These are phyloP conservation scores for Troilus luridus DNA, from an alignment of 2,888 invertebrate genomes.

Conservation along the genomic window DNA sequence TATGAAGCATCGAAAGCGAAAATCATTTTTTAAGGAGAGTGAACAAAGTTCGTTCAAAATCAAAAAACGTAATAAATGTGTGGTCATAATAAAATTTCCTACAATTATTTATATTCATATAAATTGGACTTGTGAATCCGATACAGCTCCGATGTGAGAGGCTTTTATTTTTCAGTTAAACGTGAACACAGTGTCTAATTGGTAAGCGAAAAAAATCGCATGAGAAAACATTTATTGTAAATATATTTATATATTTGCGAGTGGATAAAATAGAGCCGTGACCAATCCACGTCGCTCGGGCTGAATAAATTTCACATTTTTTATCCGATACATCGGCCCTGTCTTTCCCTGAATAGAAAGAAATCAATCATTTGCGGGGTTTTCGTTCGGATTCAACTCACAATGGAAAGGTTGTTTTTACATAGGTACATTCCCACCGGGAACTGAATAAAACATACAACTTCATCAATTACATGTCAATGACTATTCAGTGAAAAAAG, in stretches of 20 bases:
- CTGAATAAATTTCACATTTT: slow-evolving; percentile 23
- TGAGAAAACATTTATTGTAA: not conserved
- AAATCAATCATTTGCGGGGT: not conserved
- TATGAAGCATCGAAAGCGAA: too few relatives aligned
- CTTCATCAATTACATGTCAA: not conserved
- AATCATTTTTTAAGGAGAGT: too few relatives aligned
- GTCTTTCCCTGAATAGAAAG: not conserved
- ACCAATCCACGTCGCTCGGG: not conserved
- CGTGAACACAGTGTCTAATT: not conserved
- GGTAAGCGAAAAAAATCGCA: not conserved
- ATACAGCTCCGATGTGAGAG: too few relatives aligned
- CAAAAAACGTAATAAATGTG: too few relatives aligned
- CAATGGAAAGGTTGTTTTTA: not conserved
- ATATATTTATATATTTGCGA: not conserved
- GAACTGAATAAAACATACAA: not conserved
- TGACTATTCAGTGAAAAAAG: too few relatives aligned
- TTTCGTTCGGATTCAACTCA: not conserved
- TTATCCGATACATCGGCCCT: not conserved
- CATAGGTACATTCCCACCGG: not conserved
- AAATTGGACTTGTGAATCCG: too few relatives aligned
- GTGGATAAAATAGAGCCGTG: not conserved
- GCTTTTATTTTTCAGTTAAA: too few relatives aligned
- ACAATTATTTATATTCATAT: too few relatives aligned
- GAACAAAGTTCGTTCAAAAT: too few relatives aligned
- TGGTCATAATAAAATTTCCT: too few relatives aligned